phyloP scores from a whole-genome alignment of 2,797 vertebrate genomes.

The Girardinus metallicus region DNA sequence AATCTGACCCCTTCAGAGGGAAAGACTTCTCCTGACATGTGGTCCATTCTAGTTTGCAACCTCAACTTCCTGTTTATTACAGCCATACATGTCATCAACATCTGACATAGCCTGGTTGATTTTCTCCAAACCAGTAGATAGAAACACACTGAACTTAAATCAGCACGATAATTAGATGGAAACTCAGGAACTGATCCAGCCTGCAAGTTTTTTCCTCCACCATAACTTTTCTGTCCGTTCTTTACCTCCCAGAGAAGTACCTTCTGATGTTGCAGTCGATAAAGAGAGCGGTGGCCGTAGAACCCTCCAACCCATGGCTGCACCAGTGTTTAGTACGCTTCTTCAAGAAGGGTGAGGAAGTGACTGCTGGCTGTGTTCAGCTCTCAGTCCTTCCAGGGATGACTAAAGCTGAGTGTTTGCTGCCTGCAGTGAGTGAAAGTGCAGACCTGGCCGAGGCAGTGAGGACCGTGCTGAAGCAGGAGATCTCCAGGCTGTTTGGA shows the following conservation, averaged over 20 bases:
- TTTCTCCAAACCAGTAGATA: background rate
- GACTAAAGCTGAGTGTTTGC: background rate
- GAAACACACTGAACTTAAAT: background rate
- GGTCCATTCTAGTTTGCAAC: background rate
- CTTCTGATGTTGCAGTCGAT: slow-evolving; percentile 98
- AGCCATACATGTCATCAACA: background rate
- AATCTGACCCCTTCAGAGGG: too few species aligned
- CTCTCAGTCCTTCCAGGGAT: slow-evolving; percentile 20
- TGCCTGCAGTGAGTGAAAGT: slow-evolving; percentile 76
- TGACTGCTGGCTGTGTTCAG: background rate
- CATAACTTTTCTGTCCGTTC: background rate
- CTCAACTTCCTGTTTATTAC: background rate
- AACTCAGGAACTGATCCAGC: background rate
- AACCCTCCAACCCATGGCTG: slow-evolving; percentile 94
- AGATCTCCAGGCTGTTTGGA: slow-evolving; percentile 96
- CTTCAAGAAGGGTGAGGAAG: slow-evolving; percentile 89
- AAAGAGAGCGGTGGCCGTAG: slow-evolving; percentile 93
- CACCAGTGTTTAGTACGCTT: slow-evolving; percentile 98
- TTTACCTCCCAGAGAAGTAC: slow-evolving; percentile 87
- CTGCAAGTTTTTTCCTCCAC: background rate
- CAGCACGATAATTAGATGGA: background rate
- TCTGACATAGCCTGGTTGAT: background rate
- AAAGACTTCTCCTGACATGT: background rate
- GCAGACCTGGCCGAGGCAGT: slow-evolving; percentile 92
- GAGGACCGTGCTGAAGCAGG: slow-evolving; percentile 96